phyloP scores from a whole-genome alignment of 2,113 vertebrate species.

The Trinectes maculatus region DNA sequence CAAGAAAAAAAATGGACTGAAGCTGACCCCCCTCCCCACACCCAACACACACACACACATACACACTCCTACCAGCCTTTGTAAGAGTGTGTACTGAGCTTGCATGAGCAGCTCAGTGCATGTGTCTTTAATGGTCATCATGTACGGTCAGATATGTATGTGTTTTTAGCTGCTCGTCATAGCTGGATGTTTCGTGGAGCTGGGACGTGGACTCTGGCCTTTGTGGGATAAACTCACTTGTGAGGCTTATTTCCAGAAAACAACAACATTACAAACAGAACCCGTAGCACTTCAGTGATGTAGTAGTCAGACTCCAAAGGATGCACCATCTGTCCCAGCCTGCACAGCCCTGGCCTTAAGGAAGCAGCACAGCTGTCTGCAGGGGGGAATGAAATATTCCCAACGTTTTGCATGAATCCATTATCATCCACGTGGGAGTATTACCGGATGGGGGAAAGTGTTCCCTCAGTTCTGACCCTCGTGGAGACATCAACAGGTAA shows the following conservation, averaged over 20 bases:
- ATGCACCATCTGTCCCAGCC: slow-evolving; percentile 54
- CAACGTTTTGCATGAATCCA: slow-evolving; percentile 67
- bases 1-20: not conserved
- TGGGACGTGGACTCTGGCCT: no score
- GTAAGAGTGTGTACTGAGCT: no score
- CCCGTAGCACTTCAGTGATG: slow-evolving; percentile 52
- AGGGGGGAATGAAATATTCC: slow-evolving; percentile 65
- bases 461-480: slow-evolving; percentile 64
- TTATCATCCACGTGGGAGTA: slow-evolving; percentile 66
- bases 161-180: no score
- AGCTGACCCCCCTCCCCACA: no score
- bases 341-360: slow-evolving; percentile 42
- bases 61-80: not conserved
- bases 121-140: no score
- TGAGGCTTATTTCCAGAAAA: slow-evolving; percentile 1
- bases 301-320: slow-evolving; percentile 59
- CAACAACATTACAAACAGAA: slow-evolving; percentile 6
- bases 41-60: not conserved
- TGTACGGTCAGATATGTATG: no score
- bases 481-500: slow-evolving; percentile 52
- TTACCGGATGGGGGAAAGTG: slow-evolving; percentile 61
- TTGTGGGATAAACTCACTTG: no score
- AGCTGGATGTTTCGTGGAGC: no score
- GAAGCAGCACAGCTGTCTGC: slow-evolving; percentile 44
- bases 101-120: no score